phyloP scores from a whole-genome alignment of 1,140 invertebrate species.

The Bilobella aurantiaca region DNA sequence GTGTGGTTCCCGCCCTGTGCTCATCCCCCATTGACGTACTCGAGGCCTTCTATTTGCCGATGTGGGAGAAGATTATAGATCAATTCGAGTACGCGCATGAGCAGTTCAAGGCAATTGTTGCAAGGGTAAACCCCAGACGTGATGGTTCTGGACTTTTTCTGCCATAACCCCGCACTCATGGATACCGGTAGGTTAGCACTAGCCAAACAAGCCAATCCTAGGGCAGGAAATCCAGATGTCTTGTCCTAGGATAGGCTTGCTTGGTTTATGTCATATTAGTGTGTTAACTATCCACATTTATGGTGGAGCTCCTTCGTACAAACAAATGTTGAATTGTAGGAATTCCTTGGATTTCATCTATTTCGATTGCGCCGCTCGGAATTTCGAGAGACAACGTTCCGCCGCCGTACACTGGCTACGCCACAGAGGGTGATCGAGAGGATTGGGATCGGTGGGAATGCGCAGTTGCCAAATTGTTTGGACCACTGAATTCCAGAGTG shows the following conservation, averaged over 20 bases:
- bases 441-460: background rate
- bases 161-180: background rate
- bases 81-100: background rate
- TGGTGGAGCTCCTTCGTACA: background rate
- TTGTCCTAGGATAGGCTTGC: no score
- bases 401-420: background rate
- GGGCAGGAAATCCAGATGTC: no score
- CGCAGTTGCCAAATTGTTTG: background rate
- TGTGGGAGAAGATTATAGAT: background rate
- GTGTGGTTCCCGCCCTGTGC: background rate
- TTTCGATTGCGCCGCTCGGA: background rate
- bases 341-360: background rate
- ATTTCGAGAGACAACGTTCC: background rate
- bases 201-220: no score
- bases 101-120: background rate
- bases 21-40: background rate
- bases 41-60: background rate
- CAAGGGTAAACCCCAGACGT: background rate
- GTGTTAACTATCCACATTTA: background rate
- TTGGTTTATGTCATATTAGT: background rate
- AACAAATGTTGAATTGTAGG: background rate
- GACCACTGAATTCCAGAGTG: background rate
- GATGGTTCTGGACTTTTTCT: background rate
- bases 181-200: background rate
- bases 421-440: background rate